These are phyloP conservation scores for Thunnus maccoyii DNA, from an alignment of 2,113 vertebrate genomes.

Conservation along the genomic window DNA sequence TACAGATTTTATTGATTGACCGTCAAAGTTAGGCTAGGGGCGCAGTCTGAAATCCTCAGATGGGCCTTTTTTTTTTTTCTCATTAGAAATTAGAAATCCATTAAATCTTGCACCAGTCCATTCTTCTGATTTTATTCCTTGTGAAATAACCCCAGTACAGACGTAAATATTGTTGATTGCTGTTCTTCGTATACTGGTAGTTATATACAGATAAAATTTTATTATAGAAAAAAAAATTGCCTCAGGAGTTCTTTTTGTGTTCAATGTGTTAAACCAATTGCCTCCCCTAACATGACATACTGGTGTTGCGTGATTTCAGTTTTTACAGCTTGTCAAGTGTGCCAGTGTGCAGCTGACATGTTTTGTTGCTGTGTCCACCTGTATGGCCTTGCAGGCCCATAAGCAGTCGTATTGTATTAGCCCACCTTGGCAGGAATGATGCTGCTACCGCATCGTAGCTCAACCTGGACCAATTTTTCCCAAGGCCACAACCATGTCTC, in stretches of 20 bases:
- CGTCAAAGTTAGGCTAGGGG: neutral
- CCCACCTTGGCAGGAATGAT: slow-evolving; percentile 16
- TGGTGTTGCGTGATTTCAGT: slow-evolving; percentile 30
- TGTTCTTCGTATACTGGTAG: too few species aligned
- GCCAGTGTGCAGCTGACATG: slow-evolving; percentile 44
- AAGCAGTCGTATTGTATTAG: slow-evolving; percentile 49
- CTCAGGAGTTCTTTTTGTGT: neutral
- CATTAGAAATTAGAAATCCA: neutral
- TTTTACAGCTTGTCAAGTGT: slow-evolving; percentile 62
- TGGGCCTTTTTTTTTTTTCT: neutral
- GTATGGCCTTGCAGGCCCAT: slow-evolving; percentile 57
- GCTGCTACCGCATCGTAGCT: slow-evolving; percentile 37
- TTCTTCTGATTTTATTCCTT: too few species aligned
- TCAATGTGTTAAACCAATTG: neutral
- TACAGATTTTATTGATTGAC: slow-evolving; percentile 28
- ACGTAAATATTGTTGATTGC: too few species aligned
- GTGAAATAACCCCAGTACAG: too few species aligned
- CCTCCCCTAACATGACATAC: slow-evolving; percentile 28
- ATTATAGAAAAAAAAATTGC: too few species aligned
- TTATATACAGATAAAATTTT: too few species aligned
- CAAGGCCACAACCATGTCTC: slow-evolving; percentile 39
- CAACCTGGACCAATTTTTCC: slow-evolving; percentile 40
- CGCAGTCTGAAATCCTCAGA: neutral
- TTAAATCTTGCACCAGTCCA: neutral
- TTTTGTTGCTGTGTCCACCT: slow-evolving; percentile 50